Conservation (phyloP, 2,113 vertebrate genomes). For the Benitochromis conjunctus region DNA sequence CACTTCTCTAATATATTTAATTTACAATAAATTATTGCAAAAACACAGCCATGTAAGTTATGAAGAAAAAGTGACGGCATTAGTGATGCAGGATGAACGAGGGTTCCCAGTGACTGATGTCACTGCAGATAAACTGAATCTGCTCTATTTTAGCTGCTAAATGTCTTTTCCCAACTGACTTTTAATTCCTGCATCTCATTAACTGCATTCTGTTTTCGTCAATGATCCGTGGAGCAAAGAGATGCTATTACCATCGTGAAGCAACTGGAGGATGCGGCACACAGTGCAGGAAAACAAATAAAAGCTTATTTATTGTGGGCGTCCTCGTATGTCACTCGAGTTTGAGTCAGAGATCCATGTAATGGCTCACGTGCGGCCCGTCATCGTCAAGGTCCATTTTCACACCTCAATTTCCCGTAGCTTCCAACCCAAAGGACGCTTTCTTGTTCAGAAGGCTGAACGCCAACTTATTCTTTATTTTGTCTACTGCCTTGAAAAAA, state of each 20-base stretch:
- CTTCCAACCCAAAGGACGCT: background rate
- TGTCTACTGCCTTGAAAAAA: background rate
- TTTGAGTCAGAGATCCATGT: background rate
- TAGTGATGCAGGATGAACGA: fast-evolving
- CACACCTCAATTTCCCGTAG: background rate
- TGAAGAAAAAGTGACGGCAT: background rate
- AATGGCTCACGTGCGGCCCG: background rate
- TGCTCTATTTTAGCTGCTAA: background rate
- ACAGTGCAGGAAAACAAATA: background rate
- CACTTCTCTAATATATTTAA: background rate
- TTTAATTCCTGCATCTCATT: background rate
- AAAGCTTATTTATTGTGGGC: background rate
- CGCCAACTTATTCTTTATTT: background rate
- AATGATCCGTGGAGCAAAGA: background rate
- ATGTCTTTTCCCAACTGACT: background rate
- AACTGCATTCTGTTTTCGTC: background rate
- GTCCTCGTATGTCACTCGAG: background rate
- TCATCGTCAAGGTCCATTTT: background rate
- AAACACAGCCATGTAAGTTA: background rate
- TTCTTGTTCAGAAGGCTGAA: background rate
- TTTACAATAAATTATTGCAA: background rate
- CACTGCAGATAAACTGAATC: background rate
- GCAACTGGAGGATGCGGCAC: background rate
- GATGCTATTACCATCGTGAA: background rate
- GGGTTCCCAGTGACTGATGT: background rate